Evolutionary conservation across 1,140 invertebrate genomes (phyloP), one percentile per base, ranked within the genome.

Genomic region (Sinonovacula constricta): DNA sequence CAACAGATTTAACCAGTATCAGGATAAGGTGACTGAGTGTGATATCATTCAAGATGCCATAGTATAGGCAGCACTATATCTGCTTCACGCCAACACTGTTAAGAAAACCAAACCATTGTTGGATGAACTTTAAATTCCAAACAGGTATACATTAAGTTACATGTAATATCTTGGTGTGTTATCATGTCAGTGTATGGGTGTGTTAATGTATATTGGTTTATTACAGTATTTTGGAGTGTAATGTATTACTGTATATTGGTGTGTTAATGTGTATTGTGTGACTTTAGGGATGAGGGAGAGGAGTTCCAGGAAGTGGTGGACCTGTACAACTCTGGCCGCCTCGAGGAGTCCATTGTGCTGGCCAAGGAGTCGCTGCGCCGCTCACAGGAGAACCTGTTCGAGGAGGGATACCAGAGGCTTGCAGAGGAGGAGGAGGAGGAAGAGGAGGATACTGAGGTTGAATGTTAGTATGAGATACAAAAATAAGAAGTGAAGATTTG

Each of bases 271-370:
- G 22, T 30, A 15, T 18, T 39, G 0, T 57, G 31, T 49, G 56
- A 15, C 7, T 76, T n/a, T 71, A 89, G 88, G 87, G 86, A 86
- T 0, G 85, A 84, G 28, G 87, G 88, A 53, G 87, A 87, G 39
- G 88, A 84, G 30, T 63, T 88, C 36, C 80, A 85, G 95, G 96
- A 87, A 24, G 86, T 82, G 24, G 82, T 84, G 28, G 82, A 83
- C 33, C 74, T 81, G 18, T 78, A 69, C 45, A 82, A 66, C 12
- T 68, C 68, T n/a, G 83, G 83, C 36, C 71, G 66, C n/a, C 71
- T 83, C 57, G 85, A 89, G 53, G 85, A 89, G 57, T 86, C 87
- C 0, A 71, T 84, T 10, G 54, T 79, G 33, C 65, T 87, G 34
- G 86, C 82, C 2, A 83, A 81, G 53, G 86, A 79, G 54, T 86